Evolutionary conservation across 2,113 vertebrate species (phyloP).

Genomic region (Pseudolaguvia tuberculata): DNA sequence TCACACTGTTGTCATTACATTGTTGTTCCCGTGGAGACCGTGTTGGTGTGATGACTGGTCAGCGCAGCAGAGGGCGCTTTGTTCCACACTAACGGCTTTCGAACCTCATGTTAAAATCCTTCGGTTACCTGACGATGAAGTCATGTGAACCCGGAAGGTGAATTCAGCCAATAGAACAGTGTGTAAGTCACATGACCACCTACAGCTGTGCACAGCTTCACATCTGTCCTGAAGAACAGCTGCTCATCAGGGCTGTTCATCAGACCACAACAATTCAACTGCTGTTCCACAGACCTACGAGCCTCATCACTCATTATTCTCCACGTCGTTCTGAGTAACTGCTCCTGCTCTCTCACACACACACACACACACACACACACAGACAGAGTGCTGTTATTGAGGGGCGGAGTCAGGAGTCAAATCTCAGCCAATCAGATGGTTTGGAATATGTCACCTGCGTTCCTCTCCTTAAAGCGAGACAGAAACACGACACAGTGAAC

Average conservation of each 20-base stretch:
- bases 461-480: conserved; percentile 75
- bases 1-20: neutral
- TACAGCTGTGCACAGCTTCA: conserved; percentile 66
- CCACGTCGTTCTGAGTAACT: conserved; percentile 76
- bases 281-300: conserved; percentile 70
- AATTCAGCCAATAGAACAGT: neutral
- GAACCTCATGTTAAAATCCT: too few relatives aligned
- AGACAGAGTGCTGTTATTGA: neutral
- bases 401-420: neutral
- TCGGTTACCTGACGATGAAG: too few relatives aligned
- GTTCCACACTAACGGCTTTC: neutral
- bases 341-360: conserved; percentile 60
- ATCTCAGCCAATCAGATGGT: neutral
- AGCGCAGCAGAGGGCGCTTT: neutral
- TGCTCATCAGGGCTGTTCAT: conserved; percentile 62
- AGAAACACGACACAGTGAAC: conserved; percentile 86
- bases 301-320: conserved; percentile 66
- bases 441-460: conserved; percentile 71
- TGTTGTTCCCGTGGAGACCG: too few relatives aligned
- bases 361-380: conserved; percentile 15
- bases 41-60: neutral
- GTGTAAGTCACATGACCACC: conserved; percentile 42
- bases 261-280: conserved; percentile 82
- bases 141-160: neutral
- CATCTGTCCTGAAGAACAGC: conserved; percentile 55